phyloP scores from a whole-genome alignment of 1,140 invertebrate species.

The Ericerus pela region DNA sequence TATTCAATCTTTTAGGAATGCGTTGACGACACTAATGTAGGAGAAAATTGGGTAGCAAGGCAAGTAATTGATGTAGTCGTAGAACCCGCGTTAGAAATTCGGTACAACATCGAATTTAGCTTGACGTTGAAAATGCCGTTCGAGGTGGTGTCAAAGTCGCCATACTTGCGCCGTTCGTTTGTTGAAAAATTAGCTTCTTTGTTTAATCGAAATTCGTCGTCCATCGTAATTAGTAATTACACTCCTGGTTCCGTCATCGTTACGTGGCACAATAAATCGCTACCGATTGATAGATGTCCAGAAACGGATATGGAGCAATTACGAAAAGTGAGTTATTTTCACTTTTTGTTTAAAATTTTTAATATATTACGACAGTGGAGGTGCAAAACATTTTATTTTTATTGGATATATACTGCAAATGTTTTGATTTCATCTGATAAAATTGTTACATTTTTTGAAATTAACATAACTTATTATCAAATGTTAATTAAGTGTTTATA shows the following conservation, averaged over 20 bases:
- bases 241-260: slow-evolving; percentile 44
- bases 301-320: slow-evolving; percentile 10
- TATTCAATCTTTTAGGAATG: neutral
- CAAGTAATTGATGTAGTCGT: neutral
- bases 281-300: slow-evolving; percentile 12
- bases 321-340: slow-evolving; percentile 11
- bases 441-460: no score
- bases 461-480: no score
- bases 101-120: slow-evolving; percentile 46
- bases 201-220: slow-evolving; percentile 56
- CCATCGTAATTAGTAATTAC: slow-evolving; percentile 46
- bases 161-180: slow-evolving; percentile 53
- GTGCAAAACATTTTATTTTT: no score
- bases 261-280: slow-evolving; percentile 62
- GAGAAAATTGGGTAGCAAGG: neutral
- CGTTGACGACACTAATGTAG: neutral
- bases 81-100: neutral
- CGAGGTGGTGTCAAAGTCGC: slow-evolving; percentile 50
- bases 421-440: no score
- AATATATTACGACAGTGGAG: no score
- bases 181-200: slow-evolving; percentile 57
- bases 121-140: slow-evolving; percentile 61
- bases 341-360: neutral
- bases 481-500: no score
- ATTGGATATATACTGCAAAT: no score